Evolutionary conservation across 2,888 invertebrate species (phyloP).

Genomic region (Thymelicus acteon): DNA sequence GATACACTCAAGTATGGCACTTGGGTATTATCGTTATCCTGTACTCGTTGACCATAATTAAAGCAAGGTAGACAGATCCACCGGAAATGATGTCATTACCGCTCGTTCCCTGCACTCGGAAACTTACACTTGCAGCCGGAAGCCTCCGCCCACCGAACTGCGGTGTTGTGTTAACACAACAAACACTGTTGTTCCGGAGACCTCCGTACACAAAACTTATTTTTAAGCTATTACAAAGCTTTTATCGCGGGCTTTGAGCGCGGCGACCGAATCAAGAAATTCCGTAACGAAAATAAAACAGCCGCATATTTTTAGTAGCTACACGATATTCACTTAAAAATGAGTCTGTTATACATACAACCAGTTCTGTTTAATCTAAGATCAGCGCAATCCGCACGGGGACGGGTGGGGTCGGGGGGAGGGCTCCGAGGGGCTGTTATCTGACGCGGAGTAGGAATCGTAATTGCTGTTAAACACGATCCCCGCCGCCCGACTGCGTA

Average conservation of each 20-base stretch:
- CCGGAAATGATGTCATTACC: not conserved
- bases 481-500: not conserved
- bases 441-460: conserved; percentile 12
- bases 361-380: not conserved
- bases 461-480: conserved; percentile 17
- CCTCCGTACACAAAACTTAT: not conserved
- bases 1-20: too few species aligned
- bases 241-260: too few species aligned
- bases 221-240: too few species aligned
- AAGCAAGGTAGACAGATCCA: not conserved
- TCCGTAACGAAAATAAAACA: too few species aligned
- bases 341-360: too few species aligned
- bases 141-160: too few species aligned
- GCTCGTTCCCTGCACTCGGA: conserved; percentile 4
- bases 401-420: not conserved
- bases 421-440: conserved; percentile 9
- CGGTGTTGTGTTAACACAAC: not conserved
- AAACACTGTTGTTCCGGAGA: not conserved
- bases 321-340: too few species aligned
- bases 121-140: not conserved
- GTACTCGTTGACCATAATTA: not conserved
- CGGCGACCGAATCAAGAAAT: too few species aligned
- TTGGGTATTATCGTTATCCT: not conserved
- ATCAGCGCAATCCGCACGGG: not conserved
- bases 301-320: too few species aligned